These are phyloP conservation scores for Stenchaetothrips biformis DNA, from an alignment of 2,888 invertebrate species.

Conservation along the genomic window DNA sequence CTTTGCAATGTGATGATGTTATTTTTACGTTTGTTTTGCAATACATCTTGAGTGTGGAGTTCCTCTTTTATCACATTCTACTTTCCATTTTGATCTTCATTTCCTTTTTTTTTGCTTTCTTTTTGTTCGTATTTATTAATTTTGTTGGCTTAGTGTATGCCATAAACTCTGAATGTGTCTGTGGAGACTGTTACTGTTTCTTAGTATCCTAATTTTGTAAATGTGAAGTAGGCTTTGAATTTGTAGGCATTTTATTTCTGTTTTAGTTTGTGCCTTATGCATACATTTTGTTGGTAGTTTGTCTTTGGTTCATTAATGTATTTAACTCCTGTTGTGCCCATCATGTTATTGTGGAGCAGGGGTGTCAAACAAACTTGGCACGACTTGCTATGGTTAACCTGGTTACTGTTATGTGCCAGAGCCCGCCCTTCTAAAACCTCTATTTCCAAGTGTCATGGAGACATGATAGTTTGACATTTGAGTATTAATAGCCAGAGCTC, in stretches of 20 bases:
- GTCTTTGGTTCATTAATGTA: neutral
- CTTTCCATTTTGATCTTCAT: constrained; percentile 16
- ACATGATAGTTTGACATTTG: neutral
- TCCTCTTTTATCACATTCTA: neutral
- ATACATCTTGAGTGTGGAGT: neutral
- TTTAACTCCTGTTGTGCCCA: neutral
- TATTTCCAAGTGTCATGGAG: neutral
- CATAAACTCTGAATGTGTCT: neutral
- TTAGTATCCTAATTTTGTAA: constrained; percentile 11
- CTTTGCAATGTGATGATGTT: neutral
- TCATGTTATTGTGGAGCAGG: no score
- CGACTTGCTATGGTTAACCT: no score
- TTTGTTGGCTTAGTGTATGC: neutral
- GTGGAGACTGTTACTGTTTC: constrained; percentile 9
- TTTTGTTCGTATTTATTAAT: neutral
- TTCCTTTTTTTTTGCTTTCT: neutral
- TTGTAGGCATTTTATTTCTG: neutral
- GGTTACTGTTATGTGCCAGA: no score
- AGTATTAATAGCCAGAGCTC: neutral
- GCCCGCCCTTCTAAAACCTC: no score
- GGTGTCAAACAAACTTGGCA: no score
- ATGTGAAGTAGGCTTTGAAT: neutral
- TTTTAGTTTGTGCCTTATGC: neutral
- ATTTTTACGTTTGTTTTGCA: neutral
- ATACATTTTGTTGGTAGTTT: neutral